phyloP scores from a whole-genome alignment of 2,797 vertebrate genomes.

The Galago senegalensis region DNA sequence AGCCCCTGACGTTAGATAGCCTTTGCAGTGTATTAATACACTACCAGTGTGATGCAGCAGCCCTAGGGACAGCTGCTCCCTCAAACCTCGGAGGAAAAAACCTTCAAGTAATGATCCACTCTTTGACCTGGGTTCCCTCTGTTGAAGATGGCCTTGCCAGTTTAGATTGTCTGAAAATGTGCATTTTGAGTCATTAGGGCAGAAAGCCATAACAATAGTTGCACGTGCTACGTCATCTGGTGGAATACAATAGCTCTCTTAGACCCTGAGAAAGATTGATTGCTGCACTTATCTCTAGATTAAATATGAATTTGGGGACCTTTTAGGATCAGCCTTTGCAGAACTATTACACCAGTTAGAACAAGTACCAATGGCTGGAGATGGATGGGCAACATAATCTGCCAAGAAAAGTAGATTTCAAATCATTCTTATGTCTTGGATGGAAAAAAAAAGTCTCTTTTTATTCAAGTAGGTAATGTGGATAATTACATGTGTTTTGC shows the following conservation, averaged over 20 bases:
- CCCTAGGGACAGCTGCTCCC: conserved; percentile 39
- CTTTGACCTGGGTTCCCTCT: neutral
- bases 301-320: conserved; percentile 76
- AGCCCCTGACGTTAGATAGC: neutral
- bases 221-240: neutral
- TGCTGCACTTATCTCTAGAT: conserved; percentile 81
- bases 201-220: conserved; percentile 72
- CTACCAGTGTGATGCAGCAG: neutral
- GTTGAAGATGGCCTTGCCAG: conserved; percentile 61
- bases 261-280: conserved; percentile 76
- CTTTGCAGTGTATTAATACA: neutral
- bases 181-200: conserved; percentile 70
- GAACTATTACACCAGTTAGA: conserved; percentile 75
- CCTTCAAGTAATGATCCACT: neutral
- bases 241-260: conserved; percentile 70
- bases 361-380: conserved; percentile 73
- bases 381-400: conserved; percentile 78
- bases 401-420: conserved; percentile 79
- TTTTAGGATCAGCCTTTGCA: conserved; percentile 54
- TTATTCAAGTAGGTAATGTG: conserved; percentile 72
- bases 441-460: conserved; percentile 38
- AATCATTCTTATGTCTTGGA: conserved; percentile 55
- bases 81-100: neutral
- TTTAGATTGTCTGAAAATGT: conserved; percentile 63
- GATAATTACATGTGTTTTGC: conserved; percentile 76